Base-by-base conservation (phyloP, 1,140 invertebrate species). In the Drosophila sulfurigaster region DNA sequence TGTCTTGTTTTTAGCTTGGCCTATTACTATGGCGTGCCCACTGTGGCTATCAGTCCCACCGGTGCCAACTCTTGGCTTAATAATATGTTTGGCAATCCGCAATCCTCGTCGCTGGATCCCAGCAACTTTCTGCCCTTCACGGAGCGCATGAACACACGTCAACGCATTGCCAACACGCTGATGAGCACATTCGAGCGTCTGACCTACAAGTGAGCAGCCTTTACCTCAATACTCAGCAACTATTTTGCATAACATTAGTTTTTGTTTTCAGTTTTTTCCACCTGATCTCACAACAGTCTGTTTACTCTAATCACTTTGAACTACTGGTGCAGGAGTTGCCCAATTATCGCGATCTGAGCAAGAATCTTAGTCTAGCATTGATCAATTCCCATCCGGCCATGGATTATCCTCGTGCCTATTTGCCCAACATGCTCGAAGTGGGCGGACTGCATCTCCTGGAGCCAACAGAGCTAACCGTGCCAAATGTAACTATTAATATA, bases 381-480 rank as follows among this genome's bases (percentile, higher is more conserved):
- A 93, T 94, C 0, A 95, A 95, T 74, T 94, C 94, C 13, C 95
- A 96, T 87, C 94, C 94, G 75, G 93, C 93, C 6, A 92, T 94
- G 54, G 94, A 95, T 71, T 94, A 95, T 90, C 94, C 95, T 1
- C 91, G 94, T 35, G 94, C 95, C 10, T 92, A 93, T 79, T 93
- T 94, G 3, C 93, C 94, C 4, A 93, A 94, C 35, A 91, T 95
- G 67, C 89, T 95, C 0, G 94, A 95, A 91, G 94, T 95, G 7
- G 95, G 94, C 7, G 95, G 95, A 2, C 67, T 92, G 91, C 82
- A 93, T 93, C 64, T 91, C n/a, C 64, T 62, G 15, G 5, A 56
- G 30, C 38, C 54, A 2, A 45, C 71, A 13, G 30, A 74, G 10
- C 16, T 67, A 6, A 45, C 74, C n/a, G 59, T 91, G 70, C 77